These are phyloP conservation scores for Himalopsyche phryganea DNA, from an alignment of 1,140 invertebrate species.

Conservation along the genomic window DNA sequence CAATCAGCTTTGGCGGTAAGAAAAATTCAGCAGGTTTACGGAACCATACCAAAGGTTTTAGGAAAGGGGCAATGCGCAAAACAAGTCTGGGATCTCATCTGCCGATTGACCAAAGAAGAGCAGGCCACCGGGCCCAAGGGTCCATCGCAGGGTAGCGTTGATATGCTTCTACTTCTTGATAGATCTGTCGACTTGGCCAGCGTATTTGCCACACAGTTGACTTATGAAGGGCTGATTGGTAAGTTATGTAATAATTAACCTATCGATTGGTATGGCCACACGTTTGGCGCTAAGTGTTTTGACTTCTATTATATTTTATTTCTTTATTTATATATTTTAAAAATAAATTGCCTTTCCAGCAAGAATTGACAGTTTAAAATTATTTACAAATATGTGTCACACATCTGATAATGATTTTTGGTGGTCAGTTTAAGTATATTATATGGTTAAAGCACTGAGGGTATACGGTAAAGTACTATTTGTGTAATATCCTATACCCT, in stretches of 20 bases:
- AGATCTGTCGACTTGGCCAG: slow-evolving; percentile 88
- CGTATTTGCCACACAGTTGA: slow-evolving; percentile 90
- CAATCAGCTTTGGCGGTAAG: slow-evolving; percentile 85
- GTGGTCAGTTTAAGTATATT: too few relatives aligned
- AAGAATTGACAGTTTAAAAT: too few relatives aligned
- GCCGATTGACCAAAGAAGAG: slow-evolving; percentile 68
- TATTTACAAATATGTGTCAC: too few relatives aligned
- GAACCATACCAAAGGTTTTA: slow-evolving; percentile 83
- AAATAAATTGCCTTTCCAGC: too few relatives aligned
- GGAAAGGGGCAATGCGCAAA: slow-evolving; percentile 87
- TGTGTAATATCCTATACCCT: too few relatives aligned
- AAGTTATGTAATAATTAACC: slow-evolving; percentile 47
- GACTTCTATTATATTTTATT: not conserved
- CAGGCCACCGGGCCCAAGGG: slow-evolving; percentile 44
- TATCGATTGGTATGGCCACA: too few relatives aligned
- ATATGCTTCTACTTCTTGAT: slow-evolving; percentile 86
- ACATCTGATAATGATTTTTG: too few relatives aligned
- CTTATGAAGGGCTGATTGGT: slow-evolving; percentile 96
- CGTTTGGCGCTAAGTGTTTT: too few relatives aligned
- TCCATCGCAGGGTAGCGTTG: slow-evolving; percentile 61
- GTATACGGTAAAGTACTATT: too few relatives aligned
- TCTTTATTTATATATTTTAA: too few relatives aligned
- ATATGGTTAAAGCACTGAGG: too few relatives aligned
- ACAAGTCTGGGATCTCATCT: slow-evolving; percentile 85
- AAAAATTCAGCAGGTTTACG: slow-evolving; percentile 83